Conservation (phyloP, 1,140 invertebrate genomes). For the Drosophila kepulauana region DNA sequence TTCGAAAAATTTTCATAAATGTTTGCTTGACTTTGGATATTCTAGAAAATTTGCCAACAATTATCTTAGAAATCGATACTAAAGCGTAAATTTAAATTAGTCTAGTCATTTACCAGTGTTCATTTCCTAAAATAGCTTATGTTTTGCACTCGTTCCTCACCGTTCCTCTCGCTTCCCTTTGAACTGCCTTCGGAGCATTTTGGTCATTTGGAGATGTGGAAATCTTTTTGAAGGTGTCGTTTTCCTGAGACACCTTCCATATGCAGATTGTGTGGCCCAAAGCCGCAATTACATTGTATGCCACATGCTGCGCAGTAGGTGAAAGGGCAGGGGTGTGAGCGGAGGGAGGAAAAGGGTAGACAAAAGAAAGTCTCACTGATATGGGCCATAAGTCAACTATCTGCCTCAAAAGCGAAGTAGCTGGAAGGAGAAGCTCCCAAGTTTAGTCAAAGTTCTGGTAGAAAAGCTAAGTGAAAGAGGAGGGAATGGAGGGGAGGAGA, state of each 20-base stretch:
- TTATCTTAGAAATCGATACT: too few species aligned
- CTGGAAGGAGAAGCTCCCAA: constrained; percentile 5
- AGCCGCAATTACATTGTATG: constrained; percentile 47
- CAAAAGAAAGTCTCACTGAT: constrained; percentile 25
- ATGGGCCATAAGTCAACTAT: constrained; percentile 54
- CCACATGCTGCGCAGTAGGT: neutral
- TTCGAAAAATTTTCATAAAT: too few species aligned
- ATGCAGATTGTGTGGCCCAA: constrained; percentile 28
- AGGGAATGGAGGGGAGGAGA: neutral
- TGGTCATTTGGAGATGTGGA: neutral
- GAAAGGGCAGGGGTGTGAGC: too few species aligned
- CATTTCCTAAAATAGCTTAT: too few species aligned
- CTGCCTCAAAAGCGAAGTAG: constrained; percentile 1
- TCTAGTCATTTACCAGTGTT: too few species aligned
- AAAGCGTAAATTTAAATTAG: too few species aligned
- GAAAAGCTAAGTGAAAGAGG: too few species aligned
- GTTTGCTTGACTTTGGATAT: too few species aligned
- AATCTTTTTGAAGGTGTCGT: neutral
- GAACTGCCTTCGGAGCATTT: neutral
- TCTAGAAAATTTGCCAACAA: too few species aligned
- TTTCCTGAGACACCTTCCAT: neutral
- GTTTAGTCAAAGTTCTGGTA: constrained; percentile 45
- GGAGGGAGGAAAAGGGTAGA: neutral
- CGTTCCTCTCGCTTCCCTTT: too few species aligned
- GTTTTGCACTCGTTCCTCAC: too few species aligned